Percentiles rank a stretch among this genome's conserved stretches.
These are phyloP conservation scores for Turdus rufiventris DNA, from an alignment of 2,113 vertebrate genomes.

Conservation along the genomic window DNA sequence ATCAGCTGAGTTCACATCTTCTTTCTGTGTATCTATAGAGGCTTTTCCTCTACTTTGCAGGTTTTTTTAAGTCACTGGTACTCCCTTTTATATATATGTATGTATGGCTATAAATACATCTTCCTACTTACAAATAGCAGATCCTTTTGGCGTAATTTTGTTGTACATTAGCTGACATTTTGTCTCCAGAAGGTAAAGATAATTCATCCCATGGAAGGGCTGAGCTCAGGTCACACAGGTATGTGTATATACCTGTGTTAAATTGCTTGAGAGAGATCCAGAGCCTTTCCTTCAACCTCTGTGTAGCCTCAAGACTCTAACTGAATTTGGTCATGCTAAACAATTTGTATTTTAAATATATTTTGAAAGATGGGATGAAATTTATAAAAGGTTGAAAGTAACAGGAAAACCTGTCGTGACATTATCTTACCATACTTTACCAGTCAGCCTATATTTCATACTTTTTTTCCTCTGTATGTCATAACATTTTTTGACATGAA, in stretches of 20 bases:
- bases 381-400: background rate
- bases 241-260: background rate
- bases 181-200: background rate
- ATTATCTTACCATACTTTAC: background rate
- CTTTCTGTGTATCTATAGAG: background rate
- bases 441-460: background rate
- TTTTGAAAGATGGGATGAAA: background rate
- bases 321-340: background rate
- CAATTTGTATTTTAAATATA: background rate
- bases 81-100: background rate
- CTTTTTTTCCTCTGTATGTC: background rate
- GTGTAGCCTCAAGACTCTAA: background rate
- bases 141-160: background rate
- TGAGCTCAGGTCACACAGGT: background rate
- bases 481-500: background rate
- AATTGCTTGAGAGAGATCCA: background rate
- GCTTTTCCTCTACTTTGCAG: background rate
- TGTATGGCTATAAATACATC: background rate
- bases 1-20: background rate
- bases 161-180: background rate
- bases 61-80: background rate
- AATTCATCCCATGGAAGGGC: background rate
- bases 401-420: background rate
- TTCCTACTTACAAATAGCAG: background rate
- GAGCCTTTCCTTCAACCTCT: background rate